Base-by-base conservation (phyloP, 2,888 invertebrate genomes). In the Drosophila prolongata region DNA sequence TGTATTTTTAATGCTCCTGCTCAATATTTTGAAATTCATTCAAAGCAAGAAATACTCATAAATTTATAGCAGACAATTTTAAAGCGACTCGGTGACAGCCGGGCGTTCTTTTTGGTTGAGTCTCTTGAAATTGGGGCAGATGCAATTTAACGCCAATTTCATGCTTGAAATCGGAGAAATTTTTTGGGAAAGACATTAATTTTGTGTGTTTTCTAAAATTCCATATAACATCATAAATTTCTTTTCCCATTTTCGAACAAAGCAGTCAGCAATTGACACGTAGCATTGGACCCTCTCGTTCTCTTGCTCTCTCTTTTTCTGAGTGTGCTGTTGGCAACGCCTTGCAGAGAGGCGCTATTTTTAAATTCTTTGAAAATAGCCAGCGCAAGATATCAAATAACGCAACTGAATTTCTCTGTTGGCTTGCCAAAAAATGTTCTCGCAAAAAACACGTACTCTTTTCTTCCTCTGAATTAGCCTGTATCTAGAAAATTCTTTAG, bases 341-440 rank as follows among this genome's bases (percentile, higher is more conserved):
- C 69, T 75, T 64, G 52, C 52, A 13, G 43, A 38, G 70, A 44
- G 40, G 77, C 76, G 83, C 87, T 90, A 90, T 90, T 89, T 89
- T 88, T 89, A 88, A 89, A 90, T 74, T 68, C 40, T 55, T 64
- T 74, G 57, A 53, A 78, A 88, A 88, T 82, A 78, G 78, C 16
- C 54, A 55, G 34, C 68, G 58, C 52, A 69, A 14, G 47, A 84
- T 81, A 87, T 89, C 84, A 89, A 86, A 88, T 89, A 85, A 76
- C 89, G 64, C 66, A 76, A 46, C 55, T 49, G 64, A 79, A 68
- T 35, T 49, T 14, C 47, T 52, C 54, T 60, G 72, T 66, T 60
- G 56, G 57, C 37, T 75, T 87, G 80, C 75, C 78, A 83, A 84
- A 88, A 66, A 60, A 69, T 66, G 71, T 73, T 65, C 73, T 73